Evolutionary conservation across 2,888 invertebrate genomes (phyloP).

Genomic region (Lithosia quadra): DNA sequence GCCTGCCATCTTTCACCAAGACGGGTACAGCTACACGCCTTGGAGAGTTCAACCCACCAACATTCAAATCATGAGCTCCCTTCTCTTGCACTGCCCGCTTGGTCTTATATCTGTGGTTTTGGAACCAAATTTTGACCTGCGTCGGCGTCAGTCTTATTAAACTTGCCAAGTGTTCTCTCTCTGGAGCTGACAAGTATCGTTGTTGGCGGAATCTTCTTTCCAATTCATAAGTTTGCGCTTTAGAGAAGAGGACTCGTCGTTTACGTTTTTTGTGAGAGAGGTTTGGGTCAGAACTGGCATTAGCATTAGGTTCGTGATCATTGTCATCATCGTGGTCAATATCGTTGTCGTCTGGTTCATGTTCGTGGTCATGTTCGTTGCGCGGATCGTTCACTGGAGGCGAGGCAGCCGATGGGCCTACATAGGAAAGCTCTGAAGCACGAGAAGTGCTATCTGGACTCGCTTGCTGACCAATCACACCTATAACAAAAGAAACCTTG

Average conservation of each 20-base stretch:
- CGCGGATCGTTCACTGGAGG: conserved; percentile 73
- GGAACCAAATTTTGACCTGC: conserved; percentile 99
- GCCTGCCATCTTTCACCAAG: conserved; percentile 97
- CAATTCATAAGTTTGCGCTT: conserved; percentile 98
- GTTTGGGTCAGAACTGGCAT: conserved; percentile 74
- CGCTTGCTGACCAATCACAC: conserved; percentile 89
- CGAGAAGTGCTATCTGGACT: conserved; percentile 96
- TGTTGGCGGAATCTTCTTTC: conserved; percentile 98
- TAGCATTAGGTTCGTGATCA: conserved; percentile 77
- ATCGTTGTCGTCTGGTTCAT: conserved; percentile 82
- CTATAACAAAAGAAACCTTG: conserved; percentile 66
- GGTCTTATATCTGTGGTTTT: conserved; percentile 99
- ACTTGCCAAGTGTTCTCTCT: conserved; percentile 98
- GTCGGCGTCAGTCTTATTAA: conserved; percentile 98
- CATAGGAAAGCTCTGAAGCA: conserved; percentile 91
- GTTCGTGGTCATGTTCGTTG: conserved; percentile 70
- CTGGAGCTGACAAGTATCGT: conserved; percentile 98
- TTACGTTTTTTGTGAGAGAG: conserved; percentile 95
- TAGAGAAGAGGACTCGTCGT: conserved; percentile 98
- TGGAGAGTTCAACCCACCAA: conserved; percentile 92
- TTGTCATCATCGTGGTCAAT: conserved; percentile 88
- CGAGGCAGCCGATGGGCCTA: conserved; percentile 75
- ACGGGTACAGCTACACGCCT: conserved; percentile 97
- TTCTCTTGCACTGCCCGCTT: conserved; percentile 99
- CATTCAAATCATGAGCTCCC: conserved; percentile 90